A percentile compares a stretch with the other conserved stretches of the same genome.
These are phyloP conservation scores for Meta bourneti DNA, from an alignment of 2,888 invertebrate species.

Conservation along the genomic window DNA sequence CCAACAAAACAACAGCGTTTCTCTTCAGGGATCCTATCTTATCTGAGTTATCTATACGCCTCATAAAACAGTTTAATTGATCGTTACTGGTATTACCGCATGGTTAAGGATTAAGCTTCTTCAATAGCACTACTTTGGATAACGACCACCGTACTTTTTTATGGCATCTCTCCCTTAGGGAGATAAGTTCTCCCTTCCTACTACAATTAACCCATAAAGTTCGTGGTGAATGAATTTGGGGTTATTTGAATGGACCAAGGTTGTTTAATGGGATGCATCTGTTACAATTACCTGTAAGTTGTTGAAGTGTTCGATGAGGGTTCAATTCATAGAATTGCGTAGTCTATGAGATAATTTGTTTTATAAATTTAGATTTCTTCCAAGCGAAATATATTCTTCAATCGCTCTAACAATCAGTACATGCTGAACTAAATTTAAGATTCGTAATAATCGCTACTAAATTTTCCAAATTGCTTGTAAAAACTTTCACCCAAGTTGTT, in stretches of 20 bases:
- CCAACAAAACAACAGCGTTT: not conserved
- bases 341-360: too few species aligned
- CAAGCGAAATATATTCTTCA: too few species aligned
- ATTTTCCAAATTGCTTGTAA: too few species aligned
- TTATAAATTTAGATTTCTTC: too few species aligned
- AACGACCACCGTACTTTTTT: constrained; percentile 39
- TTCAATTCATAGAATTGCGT: too few species aligned
- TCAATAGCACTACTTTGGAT: constrained; percentile 37
- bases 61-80: constrained; percentile 64
- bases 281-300: too few species aligned
- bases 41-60: constrained; percentile 50
- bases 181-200: constrained; percentile 6
- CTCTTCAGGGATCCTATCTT: not conserved
- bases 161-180: constrained; percentile 14
- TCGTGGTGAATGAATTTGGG: not conserved
- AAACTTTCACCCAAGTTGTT: too few species aligned
- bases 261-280: not conserved
- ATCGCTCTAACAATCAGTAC: too few species aligned
- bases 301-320: too few species aligned
- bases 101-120: constrained; percentile 4
- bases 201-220: not conserved
- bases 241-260: not conserved
- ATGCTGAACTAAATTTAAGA: too few species aligned
- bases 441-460: too few species aligned
- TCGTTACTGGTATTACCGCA: constrained; percentile 48